phyloP scores from a whole-genome alignment of 2,113 vertebrate genomes.

The Ramphastos sulfuratus region DNA sequence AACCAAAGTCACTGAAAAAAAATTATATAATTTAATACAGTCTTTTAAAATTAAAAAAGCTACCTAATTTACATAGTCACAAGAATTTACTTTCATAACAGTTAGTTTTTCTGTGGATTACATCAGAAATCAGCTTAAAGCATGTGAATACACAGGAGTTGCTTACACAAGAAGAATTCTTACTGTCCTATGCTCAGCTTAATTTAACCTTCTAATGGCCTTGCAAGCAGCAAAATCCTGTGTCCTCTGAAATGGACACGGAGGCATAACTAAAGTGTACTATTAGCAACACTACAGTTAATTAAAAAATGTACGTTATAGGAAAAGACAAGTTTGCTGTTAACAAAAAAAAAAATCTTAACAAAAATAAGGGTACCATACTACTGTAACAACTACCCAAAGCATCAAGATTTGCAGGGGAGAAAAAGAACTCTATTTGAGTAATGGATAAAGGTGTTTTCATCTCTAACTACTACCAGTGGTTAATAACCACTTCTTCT shows the following conservation, averaged over 20 bases:
- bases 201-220: not conserved
- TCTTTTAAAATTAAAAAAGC: too few relatives aligned
- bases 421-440: not conserved
- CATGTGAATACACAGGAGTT: not conserved
- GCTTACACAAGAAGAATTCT: not conserved
- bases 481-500: not conserved
- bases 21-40: too few relatives aligned
- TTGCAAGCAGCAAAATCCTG: not conserved
- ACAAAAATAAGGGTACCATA: not conserved
- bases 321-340: not conserved
- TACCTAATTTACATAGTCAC: not conserved
- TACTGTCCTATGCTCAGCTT: not conserved
- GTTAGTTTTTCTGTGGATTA: not conserved
- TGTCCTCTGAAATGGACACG: not conserved
- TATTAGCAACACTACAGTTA: not conserved
- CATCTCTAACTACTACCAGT: not conserved
- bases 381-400: not conserved
- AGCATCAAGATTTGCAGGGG: not conserved
- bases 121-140: not conserved
- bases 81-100: not conserved
- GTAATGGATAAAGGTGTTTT: not conserved
- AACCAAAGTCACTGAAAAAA: not conserved
- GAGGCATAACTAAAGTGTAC: not conserved
- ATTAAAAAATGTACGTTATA: not conserved
- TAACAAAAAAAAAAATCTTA: not conserved